Evolutionary conservation across 2,888 invertebrate species (phyloP).

Genomic region (Agriopis aurantiaria): DNA sequence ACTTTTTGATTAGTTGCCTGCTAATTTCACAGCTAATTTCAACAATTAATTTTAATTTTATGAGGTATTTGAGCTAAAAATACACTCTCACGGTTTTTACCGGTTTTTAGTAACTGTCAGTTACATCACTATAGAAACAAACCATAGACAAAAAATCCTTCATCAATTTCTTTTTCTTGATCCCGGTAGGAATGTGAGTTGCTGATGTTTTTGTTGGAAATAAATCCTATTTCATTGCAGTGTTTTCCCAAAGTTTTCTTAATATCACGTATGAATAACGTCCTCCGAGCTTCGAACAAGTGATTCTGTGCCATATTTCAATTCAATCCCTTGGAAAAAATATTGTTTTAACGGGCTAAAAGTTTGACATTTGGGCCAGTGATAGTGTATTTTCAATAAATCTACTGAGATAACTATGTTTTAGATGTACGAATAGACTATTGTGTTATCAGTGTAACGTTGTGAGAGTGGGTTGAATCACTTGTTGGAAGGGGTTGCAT

Average conservation of each 20-base stretch:
- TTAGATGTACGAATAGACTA: neutral
- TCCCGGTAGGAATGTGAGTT: constrained; percentile 84
- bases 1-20: too few species aligned
- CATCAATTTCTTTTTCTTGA: constrained; percentile 79
- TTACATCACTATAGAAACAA: constrained; percentile 32
- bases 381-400: constrained; percentile 60
- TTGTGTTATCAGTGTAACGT: neutral
- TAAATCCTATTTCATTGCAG: constrained; percentile 74
- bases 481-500: constrained; percentile 55
- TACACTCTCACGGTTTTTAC: neutral
- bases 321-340: constrained; percentile 42
- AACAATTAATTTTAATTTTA: too few species aligned
- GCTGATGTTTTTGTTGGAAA: constrained; percentile 68
- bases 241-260: constrained; percentile 53
- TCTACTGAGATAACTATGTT: constrained; percentile 28
- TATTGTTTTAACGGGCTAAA: constrained; percentile 48
- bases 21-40: too few species aligned
- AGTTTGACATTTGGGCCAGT: constrained; percentile 70
- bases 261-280: constrained; percentile 55
- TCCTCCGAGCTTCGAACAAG: constrained; percentile 59
- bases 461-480: constrained; percentile 45
- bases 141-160: constrained; percentile 60
- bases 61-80: too few species aligned
- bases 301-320: constrained; percentile 71
- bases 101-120: constrained; percentile 43